A percentile compares a stretch with the other conserved stretches of the same genome.
Conservation (phyloP, 2,113 vertebrate species). For the Zootoca vivipara region DNA sequence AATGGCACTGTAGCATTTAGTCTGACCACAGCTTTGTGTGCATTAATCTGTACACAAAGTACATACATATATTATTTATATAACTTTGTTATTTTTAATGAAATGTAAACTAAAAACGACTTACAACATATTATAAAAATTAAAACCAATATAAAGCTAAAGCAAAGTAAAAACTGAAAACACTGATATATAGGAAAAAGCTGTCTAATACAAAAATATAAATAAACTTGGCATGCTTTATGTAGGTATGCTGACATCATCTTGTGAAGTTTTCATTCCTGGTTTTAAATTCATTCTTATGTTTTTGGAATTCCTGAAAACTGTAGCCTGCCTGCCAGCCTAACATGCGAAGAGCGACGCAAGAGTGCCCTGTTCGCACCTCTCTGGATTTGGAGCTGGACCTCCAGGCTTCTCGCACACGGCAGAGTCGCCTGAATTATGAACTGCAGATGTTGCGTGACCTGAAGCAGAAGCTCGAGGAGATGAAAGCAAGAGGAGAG, state of each 20-base stretch:
- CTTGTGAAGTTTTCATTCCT: neutral
- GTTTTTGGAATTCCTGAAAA: neutral
- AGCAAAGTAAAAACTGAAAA: neutral
- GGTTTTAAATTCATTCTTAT: neutral
- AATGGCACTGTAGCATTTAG: neutral
- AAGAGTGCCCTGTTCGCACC: conserved; percentile 72
- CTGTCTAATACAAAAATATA: too few species aligned
- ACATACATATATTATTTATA: neutral
- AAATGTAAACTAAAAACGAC: too few species aligned
- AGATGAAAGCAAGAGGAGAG: conserved; percentile 77
- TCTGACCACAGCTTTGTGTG: neutral
- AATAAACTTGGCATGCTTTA: neutral
- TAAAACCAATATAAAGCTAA: too few species aligned
- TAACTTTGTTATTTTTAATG: too few species aligned
- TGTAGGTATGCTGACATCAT: neutral
- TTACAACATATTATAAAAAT: too few species aligned
- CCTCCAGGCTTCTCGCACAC: conserved; percentile 82
- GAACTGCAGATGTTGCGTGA: conserved; percentile 81
- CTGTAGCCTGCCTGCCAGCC: conserved; percentile 78
- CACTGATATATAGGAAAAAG: neutral
- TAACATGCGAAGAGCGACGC: conserved; percentile 53
- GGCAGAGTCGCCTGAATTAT: conserved; percentile 82
- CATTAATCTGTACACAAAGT: neutral
- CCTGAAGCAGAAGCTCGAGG: conserved; percentile 79
- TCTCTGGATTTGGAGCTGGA: conserved; percentile 88